These are phyloP conservation scores for Aethina tumida DNA, from an alignment of 1,140 invertebrate species.

Conservation along the genomic window DNA sequence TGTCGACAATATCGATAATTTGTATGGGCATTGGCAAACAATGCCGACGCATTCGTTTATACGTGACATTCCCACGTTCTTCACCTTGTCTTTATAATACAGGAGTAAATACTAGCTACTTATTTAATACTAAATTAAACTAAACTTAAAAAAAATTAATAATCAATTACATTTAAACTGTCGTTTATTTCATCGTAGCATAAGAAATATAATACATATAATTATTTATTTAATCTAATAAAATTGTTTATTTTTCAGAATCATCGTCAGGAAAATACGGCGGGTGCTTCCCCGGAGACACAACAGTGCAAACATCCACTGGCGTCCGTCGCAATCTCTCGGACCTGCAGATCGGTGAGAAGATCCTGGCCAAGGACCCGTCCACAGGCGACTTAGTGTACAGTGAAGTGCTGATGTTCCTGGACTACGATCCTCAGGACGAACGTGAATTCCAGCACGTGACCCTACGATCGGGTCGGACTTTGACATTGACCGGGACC, in stretches of 20 bases:
- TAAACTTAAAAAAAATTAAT: too few relatives aligned
- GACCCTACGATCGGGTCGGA: slow-evolving; percentile 54
- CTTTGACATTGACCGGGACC: slow-evolving; percentile 70
- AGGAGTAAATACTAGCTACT: too few relatives aligned
- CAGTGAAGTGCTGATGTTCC: slow-evolving; percentile 81
- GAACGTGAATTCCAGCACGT: slow-evolving; percentile 62
- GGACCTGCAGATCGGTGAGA: slow-evolving; percentile 66
- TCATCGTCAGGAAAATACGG: slow-evolving; percentile 75
- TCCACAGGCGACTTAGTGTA: slow-evolving; percentile 56
- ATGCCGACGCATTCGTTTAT: too few relatives aligned
- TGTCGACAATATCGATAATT: too few relatives aligned
- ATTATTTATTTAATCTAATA: too few relatives aligned
- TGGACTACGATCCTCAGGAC: slow-evolving; percentile 65
- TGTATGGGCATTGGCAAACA: too few relatives aligned
- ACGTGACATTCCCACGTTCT: too few relatives aligned
- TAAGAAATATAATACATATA: too few relatives aligned
- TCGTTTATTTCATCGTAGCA: too few relatives aligned
- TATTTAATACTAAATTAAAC: too few relatives aligned
- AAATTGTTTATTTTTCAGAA: slow-evolving; percentile 58
- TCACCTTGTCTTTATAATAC: too few relatives aligned
- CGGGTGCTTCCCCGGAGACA: slow-evolving; percentile 69
- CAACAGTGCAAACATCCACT: slow-evolving; percentile 47
- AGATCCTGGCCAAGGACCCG: slow-evolving; percentile 62
- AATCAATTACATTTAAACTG: too few relatives aligned
- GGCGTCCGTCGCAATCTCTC: slow-evolving; percentile 52